These are phyloP conservation scores for Pycnomerus fuliginosus DNA, from an alignment of 2,888 invertebrate species.

Conservation along the genomic window DNA sequence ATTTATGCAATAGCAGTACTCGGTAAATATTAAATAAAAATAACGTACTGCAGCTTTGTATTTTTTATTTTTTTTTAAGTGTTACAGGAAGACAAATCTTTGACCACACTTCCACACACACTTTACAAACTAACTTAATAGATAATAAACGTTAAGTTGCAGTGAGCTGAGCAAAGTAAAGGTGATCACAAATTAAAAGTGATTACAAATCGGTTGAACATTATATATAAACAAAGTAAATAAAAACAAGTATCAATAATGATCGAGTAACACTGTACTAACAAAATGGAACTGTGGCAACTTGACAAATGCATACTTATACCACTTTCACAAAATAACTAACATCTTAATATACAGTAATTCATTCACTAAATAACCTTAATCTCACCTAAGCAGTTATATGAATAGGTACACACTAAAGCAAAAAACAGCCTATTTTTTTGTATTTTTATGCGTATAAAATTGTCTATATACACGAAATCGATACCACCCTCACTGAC, in stretches of 20 bases:
- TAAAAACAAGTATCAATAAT: not conserved
- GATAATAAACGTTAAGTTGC: constrained; percentile 31
- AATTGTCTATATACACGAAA: not conserved
- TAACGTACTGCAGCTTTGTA: constrained; percentile 21
- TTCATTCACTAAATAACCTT: constrained; percentile 6
- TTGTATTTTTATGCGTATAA: constrained; percentile 8
- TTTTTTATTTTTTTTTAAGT: constrained; percentile 47
- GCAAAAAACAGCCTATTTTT: constrained; percentile 24
- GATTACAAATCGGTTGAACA: constrained; percentile 9
- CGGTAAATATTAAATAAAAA: no score
- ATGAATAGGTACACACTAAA: constrained; percentile 18
- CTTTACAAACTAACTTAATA: constrained; percentile 42
- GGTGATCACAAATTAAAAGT: not conserved
- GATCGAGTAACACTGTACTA: not conserved
- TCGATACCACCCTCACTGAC: not conserved
- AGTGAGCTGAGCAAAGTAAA: constrained; percentile 42
- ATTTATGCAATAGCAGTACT: no score
- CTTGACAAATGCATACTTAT: no score
- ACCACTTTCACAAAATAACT: no score
- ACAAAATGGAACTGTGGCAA: no score
- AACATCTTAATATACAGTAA: not conserved
- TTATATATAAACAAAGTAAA: constrained; percentile 7
- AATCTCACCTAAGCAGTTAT: constrained; percentile 21
- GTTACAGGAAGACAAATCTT: constrained; percentile 49
- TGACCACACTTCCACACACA: constrained; percentile 44